Evolutionary conservation across 92 coral and sea anemone genomes (phyloP).

Genomic region (Palythoa grandis): DNA sequence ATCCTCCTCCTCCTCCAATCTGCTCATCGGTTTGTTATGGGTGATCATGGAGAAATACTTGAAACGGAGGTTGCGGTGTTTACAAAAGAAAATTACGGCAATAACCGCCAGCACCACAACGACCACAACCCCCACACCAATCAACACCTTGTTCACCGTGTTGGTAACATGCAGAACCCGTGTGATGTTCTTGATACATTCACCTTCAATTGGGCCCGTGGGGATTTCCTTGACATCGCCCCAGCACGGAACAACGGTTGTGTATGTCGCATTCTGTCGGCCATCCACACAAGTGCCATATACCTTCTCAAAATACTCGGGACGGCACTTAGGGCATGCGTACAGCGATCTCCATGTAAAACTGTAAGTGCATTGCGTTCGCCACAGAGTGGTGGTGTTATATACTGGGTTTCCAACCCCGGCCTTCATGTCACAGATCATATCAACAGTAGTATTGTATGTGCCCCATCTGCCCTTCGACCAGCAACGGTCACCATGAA

Average conservation of each 20-base stretch:
- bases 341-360: constrained; percentile 82
- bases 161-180: background rate
- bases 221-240: constrained; percentile 49
- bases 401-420: constrained; percentile 81
- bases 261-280: constrained; percentile 56
- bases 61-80: constrained; percentile 74
- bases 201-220: constrained; percentile 15
- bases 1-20: constrained; percentile 74
- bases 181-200: background rate
- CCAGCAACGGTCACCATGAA: constrained; percentile 71
- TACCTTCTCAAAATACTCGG: constrained; percentile 59
- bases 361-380: constrained; percentile 45
- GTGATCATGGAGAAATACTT: constrained; percentile 66
- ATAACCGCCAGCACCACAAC: constrained; percentile 58
- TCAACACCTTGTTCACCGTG: constrained; percentile 66
- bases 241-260: constrained; percentile 70
- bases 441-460: constrained; percentile 61
- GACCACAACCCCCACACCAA: constrained; percentile 80
- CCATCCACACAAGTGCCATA: constrained; percentile 68
- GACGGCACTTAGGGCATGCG: constrained; percentile 85
- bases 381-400: constrained; percentile 51
- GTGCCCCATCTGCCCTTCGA: background rate
- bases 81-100: constrained; percentile 74
- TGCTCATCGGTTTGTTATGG: constrained; percentile 87
- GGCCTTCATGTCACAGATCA: constrained; percentile 73